A percentile compares a stretch with the other conserved stretches of the same genome.
Evolutionary conservation across 1,140 invertebrate species (phyloP).

Genomic region (Atta texana): DNA sequence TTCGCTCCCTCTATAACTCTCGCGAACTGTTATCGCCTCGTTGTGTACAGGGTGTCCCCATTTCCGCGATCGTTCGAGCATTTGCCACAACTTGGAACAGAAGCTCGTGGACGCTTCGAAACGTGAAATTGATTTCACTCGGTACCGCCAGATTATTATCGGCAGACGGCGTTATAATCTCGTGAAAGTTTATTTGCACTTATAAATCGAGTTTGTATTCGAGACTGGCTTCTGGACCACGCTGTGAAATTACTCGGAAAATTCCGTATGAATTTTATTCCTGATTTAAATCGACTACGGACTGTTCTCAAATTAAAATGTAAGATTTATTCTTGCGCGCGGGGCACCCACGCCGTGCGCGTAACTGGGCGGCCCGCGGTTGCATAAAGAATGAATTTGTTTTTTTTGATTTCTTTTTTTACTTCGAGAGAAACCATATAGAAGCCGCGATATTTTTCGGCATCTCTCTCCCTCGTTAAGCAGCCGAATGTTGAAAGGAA

Average conservation of each 20-base stretch:
- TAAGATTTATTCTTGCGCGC: conserved; percentile 47
- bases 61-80: conserved; percentile 58
- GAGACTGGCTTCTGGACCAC: conserved; percentile 2
- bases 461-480: conserved; percentile 47
- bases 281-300: conserved; percentile 35
- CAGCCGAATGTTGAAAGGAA: conserved; percentile 2
- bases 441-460: conserved; percentile 37
- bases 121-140: conserved; percentile 68
- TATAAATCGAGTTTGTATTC: conserved; percentile 41
- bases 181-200: conserved; percentile 56
- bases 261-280: conserved; percentile 59
- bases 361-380: background rate
- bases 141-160: conserved; percentile 66
- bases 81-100: conserved; percentile 60
- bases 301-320: conserved; percentile 59
- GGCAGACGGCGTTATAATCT: conserved; percentile 62
- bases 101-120: conserved; percentile 43
- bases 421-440: background rate
- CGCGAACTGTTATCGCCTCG: conserved; percentile 69
- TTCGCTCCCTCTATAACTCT: conserved; percentile 62
- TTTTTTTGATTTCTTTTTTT: background rate
- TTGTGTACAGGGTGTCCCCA: conserved; percentile 67
- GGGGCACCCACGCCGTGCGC: background rate
- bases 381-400: conserved; percentile 52
- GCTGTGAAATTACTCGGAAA: conserved; percentile 53